Conservation (phyloP, 2,113 vertebrate species). For the Callopanchax toddi region DNA sequence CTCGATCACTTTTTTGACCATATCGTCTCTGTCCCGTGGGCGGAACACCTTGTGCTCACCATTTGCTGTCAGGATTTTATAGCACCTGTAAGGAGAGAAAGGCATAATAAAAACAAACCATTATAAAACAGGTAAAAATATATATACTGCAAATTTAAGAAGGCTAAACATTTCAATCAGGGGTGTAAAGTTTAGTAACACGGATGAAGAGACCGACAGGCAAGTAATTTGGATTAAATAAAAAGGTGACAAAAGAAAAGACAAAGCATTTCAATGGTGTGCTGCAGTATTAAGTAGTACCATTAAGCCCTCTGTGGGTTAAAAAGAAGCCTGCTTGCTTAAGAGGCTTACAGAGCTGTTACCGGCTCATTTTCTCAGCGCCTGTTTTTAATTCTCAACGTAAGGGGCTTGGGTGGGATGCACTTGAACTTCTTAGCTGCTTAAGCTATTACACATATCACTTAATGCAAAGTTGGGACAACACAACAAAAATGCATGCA, state of each 20-base stretch:
- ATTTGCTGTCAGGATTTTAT: conserved; percentile 90
- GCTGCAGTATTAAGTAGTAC: conserved; percentile 34
- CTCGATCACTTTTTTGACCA: conserved; percentile 96
- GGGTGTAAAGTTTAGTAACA: conserved; percentile 1
- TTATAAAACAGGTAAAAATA: background rate
- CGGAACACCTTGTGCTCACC: conserved; percentile 94
- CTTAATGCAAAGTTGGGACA: conserved; percentile 46
- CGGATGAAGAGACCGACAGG: background rate
- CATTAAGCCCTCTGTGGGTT: conserved; percentile 65
- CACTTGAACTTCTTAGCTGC: conserved; percentile 70
- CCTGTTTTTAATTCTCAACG: conserved; percentile 65
- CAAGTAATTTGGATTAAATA: background rate
- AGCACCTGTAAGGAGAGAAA: conserved; percentile 83
- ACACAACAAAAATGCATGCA: background rate
- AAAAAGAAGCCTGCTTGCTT: conserved; percentile 68
- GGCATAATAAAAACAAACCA: background rate
- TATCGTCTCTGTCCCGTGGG: conserved; percentile 93
- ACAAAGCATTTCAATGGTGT: conserved; percentile 40
- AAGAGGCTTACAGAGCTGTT: conserved; percentile 74
- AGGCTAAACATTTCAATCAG: background rate
- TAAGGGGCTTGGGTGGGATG: conserved; percentile 68
- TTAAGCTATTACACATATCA: conserved; percentile 55
- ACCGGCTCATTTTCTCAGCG: conserved; percentile 71
- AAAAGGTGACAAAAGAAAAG: conserved; percentile 3
- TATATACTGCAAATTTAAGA: background rate